These are phyloP conservation scores for Pterocles orientalis DNA, from an alignment of 2,113 vertebrate genomes.

Conservation along the genomic window DNA sequence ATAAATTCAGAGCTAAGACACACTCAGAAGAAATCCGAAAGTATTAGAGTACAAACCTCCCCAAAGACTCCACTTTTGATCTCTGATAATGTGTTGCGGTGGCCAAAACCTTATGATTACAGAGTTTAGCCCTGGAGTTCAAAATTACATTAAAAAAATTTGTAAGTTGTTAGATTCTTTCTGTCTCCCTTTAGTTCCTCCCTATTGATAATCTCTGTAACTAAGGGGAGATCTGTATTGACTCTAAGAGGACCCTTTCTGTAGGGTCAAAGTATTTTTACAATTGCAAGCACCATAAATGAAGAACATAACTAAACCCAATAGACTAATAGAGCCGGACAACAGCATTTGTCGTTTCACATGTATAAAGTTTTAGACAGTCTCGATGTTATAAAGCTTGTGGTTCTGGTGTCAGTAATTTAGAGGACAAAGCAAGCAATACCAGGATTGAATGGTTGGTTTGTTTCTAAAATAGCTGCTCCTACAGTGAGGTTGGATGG, in stretches of 20 bases:
- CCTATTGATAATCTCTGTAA: neutral
- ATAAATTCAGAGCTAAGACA: neutral
- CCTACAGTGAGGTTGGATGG: neutral
- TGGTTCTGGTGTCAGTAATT: neutral
- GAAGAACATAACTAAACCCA: neutral
- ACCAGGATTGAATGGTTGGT: neutral
- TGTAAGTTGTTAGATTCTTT: neutral
- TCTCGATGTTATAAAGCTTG: neutral
- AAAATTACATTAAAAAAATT: neutral
- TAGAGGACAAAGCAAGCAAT: neutral
- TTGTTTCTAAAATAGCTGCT: constrained; percentile 16
- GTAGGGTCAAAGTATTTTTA: neutral
- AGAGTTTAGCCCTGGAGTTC: neutral
- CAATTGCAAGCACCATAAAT: neutral
- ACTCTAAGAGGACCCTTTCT: neutral
- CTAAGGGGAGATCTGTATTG: neutral
- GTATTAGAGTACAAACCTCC: neutral
- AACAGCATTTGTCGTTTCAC: neutral
- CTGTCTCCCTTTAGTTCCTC: neutral
- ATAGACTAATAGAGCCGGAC: neutral
- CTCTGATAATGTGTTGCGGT: neutral
- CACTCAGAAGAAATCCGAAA: neutral
- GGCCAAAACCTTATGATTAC: neutral
- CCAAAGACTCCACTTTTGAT: neutral
- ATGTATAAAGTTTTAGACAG: neutral